Conservation (phyloP, 35 echinoderm and acorn worm species). For the Patiria miniata region DNA sequence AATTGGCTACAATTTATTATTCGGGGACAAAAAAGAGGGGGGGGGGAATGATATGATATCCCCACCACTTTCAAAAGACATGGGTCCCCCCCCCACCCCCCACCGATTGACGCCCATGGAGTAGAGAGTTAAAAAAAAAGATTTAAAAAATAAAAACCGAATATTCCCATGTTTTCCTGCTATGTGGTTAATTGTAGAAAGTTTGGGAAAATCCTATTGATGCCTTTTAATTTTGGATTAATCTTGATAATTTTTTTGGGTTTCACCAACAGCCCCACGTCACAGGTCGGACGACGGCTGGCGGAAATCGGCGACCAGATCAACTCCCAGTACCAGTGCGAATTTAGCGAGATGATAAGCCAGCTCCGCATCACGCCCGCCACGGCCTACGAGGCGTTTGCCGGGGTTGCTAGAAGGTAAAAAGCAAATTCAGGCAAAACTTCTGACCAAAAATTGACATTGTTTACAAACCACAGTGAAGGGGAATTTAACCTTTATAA, state of each 20-base stretch:
- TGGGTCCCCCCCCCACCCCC: too few relatives aligned
- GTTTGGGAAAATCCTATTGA: too few relatives aligned
- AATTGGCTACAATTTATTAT: too few relatives aligned
- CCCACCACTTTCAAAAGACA: too few relatives aligned
- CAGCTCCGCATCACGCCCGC: constrained; percentile 86
- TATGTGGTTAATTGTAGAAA: too few relatives aligned
- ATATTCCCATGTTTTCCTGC: too few relatives aligned
- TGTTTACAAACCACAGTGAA: background rate
- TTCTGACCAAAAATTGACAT: background rate
- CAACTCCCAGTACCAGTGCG: constrained; percentile 79
- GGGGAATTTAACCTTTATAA: background rate
- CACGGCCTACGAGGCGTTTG: constrained; percentile 96
- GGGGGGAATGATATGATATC: too few relatives aligned
- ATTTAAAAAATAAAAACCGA: too few relatives aligned
- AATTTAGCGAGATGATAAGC: constrained; percentile 88
- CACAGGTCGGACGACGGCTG: constrained; percentile 80
- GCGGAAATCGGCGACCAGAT: constrained; percentile 98
- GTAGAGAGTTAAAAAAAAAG: too few relatives aligned
- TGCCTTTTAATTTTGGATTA: too few relatives aligned
- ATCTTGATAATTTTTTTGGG: background rate
- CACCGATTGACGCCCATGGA: too few relatives aligned
- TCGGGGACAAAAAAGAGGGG: too few relatives aligned
- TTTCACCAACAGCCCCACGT: constrained; percentile 57
- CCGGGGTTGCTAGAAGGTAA: constrained; percentile 91
- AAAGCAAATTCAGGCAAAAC: background rate